Base-by-base conservation (phyloP, 2,797 vertebrate genomes). In the Acanthurus leucopareius region DNA sequence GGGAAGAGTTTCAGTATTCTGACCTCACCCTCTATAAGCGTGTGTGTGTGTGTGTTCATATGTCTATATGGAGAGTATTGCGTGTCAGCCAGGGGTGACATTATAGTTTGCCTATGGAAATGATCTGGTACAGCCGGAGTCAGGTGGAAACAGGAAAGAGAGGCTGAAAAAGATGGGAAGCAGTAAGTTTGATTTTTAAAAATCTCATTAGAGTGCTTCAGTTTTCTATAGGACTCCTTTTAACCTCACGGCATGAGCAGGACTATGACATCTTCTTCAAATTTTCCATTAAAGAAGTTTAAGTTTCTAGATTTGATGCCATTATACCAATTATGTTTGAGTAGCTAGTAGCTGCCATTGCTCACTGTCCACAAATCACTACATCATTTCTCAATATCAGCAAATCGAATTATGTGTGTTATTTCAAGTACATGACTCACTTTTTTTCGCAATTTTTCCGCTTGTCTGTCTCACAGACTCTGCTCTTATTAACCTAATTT, bases 41-140 rank as follows among this genome's bases (percentile, higher is more conserved):
- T 72, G 28, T 54, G 3, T 11, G 25, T 38, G 15, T 72, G 42
- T 58, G 44, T 53, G 28, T 61, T 54, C 20, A 22, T 57, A 2
- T 52, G 32, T 38, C n/a, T 59, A 2, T 54, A 69, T n/a, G 17
- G 60, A 13, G 47, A 54, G 64, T 20, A 19, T 20, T 69, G 70
- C 60, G 59, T 79, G 35, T 74, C 68, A 62, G 68, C 62, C 56
- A 76, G 63, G 1, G 57, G 66, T 75, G 77, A 81, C 73, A 63
- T 73, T 79, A 70, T 19, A 51, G 49, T 83, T 77, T 72, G 58
- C 61, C 62, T 81, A 77, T 82, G 80, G 76, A 84, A 82, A 69
- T 54, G 59, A 77, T 69, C 3, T 59, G 65, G 5, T 13, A 44
- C 53, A 44, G 74, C 19, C 20, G 15, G 49, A 62, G 69, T 32